Percentiles rank a stretch among this genome's conserved stretches.
Conservation (phyloP, 2,113 vertebrate genomes). For the Henicopernis longicauda region DNA sequence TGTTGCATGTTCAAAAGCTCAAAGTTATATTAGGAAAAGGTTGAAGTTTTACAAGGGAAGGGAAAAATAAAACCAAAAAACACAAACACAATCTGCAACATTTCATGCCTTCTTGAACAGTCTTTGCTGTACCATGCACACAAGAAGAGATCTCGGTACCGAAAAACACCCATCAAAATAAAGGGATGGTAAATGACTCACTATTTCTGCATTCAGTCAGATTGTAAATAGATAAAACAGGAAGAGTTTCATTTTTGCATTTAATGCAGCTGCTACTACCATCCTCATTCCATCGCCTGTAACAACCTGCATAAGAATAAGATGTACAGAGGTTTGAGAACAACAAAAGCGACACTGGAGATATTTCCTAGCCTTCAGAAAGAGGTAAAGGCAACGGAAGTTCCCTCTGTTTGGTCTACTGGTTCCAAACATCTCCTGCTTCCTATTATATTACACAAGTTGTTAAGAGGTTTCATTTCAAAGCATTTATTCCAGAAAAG, state of each 20-base stretch:
- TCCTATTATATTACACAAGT: not conserved
- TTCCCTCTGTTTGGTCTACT: not conserved
- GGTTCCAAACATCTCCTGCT: not conserved
- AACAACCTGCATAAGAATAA: constrained; percentile 77
- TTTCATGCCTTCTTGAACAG: not conserved
- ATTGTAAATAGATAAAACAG: constrained; percentile 51
- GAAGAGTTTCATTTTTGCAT: constrained; percentile 74
- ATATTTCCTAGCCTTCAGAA: not conserved
- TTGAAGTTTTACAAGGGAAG: not conserved
- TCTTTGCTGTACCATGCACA: not conserved
- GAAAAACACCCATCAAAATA: not conserved
- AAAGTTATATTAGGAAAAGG: not conserved
- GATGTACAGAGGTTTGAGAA: not conserved
- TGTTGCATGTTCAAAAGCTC: not conserved
- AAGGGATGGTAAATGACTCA: constrained; percentile 58
- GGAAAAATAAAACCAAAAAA: no score
- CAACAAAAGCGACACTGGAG: not conserved
- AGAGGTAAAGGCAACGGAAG: not conserved
- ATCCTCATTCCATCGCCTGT: constrained; percentile 77
- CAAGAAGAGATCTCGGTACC: not conserved
- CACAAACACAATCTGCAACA: not conserved
- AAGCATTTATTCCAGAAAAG: not conserved
- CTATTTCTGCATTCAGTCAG: constrained; percentile 79
- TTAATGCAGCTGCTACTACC: constrained; percentile 80
- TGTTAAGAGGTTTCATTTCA: not conserved